These are phyloP conservation scores for Erebia ligea DNA, from an alignment of 2,888 invertebrate genomes.

Conservation along the genomic window DNA sequence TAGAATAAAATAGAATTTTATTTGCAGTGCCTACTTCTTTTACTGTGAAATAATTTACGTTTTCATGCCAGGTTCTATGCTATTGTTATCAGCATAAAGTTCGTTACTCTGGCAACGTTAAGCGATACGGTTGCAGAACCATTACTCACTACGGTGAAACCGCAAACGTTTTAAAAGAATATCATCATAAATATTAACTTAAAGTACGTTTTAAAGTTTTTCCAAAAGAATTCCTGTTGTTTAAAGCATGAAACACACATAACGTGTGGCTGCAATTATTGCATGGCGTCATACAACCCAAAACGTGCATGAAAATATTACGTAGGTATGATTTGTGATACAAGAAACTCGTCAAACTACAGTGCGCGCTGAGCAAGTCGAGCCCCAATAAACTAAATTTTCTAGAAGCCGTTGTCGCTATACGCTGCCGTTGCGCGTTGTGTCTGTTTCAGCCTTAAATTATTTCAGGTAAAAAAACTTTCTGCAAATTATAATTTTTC, in stretches of 20 bases:
- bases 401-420: too few relatives aligned
- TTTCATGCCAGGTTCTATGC: slow-evolving; percentile 19
- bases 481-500: too few relatives aligned
- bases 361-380: too few relatives aligned
- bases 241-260: not conserved
- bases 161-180: slow-evolving; percentile 22
- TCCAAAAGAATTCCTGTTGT: slow-evolving; percentile 1
- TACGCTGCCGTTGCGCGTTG: too few relatives aligned
- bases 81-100: slow-evolving; percentile 28
- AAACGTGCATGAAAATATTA: too few relatives aligned
- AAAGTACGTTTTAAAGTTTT: slow-evolving; percentile 9
- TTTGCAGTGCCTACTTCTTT: not conserved
- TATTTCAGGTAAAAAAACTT: not conserved
- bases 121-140: slow-evolving; percentile 16
- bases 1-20: slow-evolving; percentile 53
- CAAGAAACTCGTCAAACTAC: too few relatives aligned
- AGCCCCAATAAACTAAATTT: too few relatives aligned
- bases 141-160: slow-evolving; percentile 13
- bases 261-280: too few relatives aligned
- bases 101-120: slow-evolving; percentile 23
- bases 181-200: slow-evolving; percentile 23
- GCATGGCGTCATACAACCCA: too few relatives aligned
- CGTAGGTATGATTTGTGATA: too few relatives aligned
- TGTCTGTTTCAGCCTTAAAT: not conserved
- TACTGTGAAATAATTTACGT: slow-evolving; percentile 19